Evolutionary conservation across 2,888 invertebrate species (phyloP).

Genomic region (Pseudococcus jackbeardsleyi): DNA sequence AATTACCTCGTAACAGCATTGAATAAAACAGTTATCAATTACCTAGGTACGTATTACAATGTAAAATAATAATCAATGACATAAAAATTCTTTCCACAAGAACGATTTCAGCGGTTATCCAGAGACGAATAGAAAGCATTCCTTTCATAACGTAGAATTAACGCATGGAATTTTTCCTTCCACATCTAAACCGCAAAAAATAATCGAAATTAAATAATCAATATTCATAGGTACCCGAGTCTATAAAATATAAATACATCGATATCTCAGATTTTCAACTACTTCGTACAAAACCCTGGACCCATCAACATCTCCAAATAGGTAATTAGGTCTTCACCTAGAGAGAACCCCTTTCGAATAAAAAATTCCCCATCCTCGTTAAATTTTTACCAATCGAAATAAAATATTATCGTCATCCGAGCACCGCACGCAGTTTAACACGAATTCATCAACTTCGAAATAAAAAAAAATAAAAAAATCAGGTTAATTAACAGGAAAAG

Average conservation of each 20-base stretch:
- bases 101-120: background rate
- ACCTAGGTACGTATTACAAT: background rate
- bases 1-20: background rate
- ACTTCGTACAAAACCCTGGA: too few relatives aligned
- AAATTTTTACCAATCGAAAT: background rate
- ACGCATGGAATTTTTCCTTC: background rate
- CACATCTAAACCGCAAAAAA: background rate
- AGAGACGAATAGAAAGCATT: background rate
- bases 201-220: background rate
- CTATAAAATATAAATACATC: background rate
- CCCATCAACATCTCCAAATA: background rate
- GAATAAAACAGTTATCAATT: background rate
- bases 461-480: background rate
- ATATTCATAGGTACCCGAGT: background rate
- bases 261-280: too few relatives aligned
- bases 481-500: conserved; percentile 55
- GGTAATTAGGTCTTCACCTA: too few relatives aligned
- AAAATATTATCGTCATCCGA: background rate
- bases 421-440: background rate
- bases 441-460: background rate
- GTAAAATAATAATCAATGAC: conserved; percentile 28
- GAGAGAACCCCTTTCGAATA: background rate
- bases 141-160: background rate
- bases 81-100: conserved; percentile 1
- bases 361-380: background rate